Evolutionary conservation across 2,113 vertebrate genomes (phyloP).

Genomic region (Macrotus californicus): DNA sequence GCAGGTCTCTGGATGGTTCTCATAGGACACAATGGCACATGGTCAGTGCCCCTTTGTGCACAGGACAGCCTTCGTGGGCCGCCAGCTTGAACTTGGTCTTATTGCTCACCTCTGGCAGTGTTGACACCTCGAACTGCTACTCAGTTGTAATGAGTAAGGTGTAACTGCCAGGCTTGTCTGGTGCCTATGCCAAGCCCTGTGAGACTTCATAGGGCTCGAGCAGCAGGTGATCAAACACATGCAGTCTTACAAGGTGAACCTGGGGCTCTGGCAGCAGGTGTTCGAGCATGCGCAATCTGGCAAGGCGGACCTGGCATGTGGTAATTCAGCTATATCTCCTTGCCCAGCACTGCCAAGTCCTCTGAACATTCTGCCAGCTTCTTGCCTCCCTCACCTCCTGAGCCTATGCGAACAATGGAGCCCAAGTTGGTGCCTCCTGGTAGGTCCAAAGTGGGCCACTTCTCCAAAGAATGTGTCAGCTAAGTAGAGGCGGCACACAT

Average conservation of each 20-base stretch:
- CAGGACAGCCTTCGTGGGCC: slow-evolving; percentile 88
- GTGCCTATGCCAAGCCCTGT: slow-evolving; percentile 86
- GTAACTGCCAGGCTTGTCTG: slow-evolving; percentile 88
- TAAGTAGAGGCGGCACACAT: slow-evolving; percentile 90
- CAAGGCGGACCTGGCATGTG: slow-evolving; percentile 86
- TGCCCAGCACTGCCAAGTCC: slow-evolving; percentile 87
- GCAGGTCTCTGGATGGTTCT: slow-evolving; percentile 88
- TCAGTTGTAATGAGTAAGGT: slow-evolving; percentile 91
- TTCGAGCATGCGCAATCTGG: slow-evolving; percentile 85
- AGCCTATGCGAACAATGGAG: slow-evolving; percentile 88
- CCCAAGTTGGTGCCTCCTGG: slow-evolving; percentile 90
- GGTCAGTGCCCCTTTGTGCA: slow-evolving; percentile 88
- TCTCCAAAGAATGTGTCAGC: slow-evolving; percentile 91
- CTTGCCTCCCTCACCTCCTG: slow-evolving; percentile 80
- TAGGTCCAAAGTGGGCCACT: slow-evolving; percentile 87
- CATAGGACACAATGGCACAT: slow-evolving; percentile 82
- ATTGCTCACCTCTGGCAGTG: slow-evolving; percentile 89
- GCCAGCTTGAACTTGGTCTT: slow-evolving; percentile 95
- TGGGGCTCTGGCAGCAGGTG: slow-evolving; percentile 82
- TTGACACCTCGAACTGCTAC: slow-evolving; percentile 94
- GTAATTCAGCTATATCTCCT: slow-evolving; percentile 93
- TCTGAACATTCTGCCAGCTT: slow-evolving; percentile 80
- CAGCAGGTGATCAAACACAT: slow-evolving; percentile 85
- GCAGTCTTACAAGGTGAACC: slow-evolving; percentile 88
- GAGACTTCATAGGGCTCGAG: slow-evolving; percentile 90